Conservation (phyloP, 2,888 invertebrate genomes). For the Erebia palarica region DNA sequence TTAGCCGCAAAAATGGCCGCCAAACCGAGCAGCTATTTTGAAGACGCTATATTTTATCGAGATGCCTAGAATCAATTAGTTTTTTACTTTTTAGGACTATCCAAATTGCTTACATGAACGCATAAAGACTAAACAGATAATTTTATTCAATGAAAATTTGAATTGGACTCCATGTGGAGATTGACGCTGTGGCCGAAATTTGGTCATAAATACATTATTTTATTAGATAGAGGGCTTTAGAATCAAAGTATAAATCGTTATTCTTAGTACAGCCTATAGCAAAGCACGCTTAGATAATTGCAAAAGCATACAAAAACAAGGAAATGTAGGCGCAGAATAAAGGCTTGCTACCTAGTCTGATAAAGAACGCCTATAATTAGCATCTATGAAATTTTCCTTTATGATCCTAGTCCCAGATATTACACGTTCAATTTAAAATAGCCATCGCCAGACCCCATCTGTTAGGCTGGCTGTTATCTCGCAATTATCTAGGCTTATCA, state of each 20-base stretch:
- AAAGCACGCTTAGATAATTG: neutral
- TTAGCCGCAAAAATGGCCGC: too few species aligned
- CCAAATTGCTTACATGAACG: too few species aligned
- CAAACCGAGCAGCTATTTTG: too few species aligned
- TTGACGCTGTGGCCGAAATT: too few species aligned
- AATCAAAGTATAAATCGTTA: neutral
- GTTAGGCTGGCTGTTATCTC: constrained; percentile 41
- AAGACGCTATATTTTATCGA: too few species aligned
- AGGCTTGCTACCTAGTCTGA: neutral
- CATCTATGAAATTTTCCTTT: constrained; percentile 22
- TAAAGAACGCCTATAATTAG: constrained; percentile 19
- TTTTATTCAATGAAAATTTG: too few species aligned
- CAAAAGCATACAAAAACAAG: neutral
- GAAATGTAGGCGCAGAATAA: neutral
- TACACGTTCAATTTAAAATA: constrained; percentile 35
- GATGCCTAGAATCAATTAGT: too few species aligned
- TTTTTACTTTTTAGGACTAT: too few species aligned
- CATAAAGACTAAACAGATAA: too few species aligned
- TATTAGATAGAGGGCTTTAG: neutral
- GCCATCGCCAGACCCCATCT: constrained; percentile 34
- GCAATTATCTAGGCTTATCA: constrained; percentile 46
- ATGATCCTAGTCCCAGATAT: constrained; percentile 22
- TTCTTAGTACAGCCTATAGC: neutral
- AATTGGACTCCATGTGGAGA: too few species aligned
- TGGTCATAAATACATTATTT: too few species aligned